These are phyloP conservation scores for Vanessa cardui DNA, from an alignment of 2,888 invertebrate genomes.

Conservation along the genomic window DNA sequence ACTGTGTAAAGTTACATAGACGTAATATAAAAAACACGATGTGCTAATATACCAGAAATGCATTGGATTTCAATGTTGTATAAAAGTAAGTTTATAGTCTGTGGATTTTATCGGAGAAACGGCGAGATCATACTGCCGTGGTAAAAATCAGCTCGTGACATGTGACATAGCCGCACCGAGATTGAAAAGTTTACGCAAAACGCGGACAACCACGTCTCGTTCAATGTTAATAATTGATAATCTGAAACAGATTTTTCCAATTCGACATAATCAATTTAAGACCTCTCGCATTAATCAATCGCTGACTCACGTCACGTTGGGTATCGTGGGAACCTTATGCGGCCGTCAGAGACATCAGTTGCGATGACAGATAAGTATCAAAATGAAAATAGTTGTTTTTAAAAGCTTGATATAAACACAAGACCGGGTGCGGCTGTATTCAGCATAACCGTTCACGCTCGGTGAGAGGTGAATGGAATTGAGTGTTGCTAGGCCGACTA, in stretches of 20 bases:
- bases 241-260: slow-evolving; percentile 11
- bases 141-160: slow-evolving; percentile 8
- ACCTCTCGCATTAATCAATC: slow-evolving; percentile 19
- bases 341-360: slow-evolving; percentile 24
- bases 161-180: background rate
- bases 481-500: slow-evolving; percentile 76
- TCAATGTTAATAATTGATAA: background rate
- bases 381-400: slow-evolving; percentile 39
- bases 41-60: background rate
- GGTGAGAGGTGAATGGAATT: slow-evolving; percentile 81
- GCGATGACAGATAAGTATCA: slow-evolving; percentile 31
- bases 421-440: slow-evolving; percentile 41
- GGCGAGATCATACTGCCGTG: background rate
- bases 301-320: slow-evolving; percentile 37
- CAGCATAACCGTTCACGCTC: slow-evolving; percentile 70
- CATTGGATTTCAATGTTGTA: too few relatives aligned
- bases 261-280: slow-evolving; percentile 2
- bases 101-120: background rate
- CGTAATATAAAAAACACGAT: slow-evolving; percentile 1
- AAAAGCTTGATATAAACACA: slow-evolving; percentile 42
- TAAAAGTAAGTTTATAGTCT: background rate
- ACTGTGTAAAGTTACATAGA: background rate
- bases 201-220: background rate
- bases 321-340: slow-evolving; percentile 42
- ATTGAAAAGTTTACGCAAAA: background rate